Evolutionary conservation across 2,888 invertebrate species (phyloP), one percentile per base, ranked within the genome.

Genomic region (Luperina testacea): DNA sequence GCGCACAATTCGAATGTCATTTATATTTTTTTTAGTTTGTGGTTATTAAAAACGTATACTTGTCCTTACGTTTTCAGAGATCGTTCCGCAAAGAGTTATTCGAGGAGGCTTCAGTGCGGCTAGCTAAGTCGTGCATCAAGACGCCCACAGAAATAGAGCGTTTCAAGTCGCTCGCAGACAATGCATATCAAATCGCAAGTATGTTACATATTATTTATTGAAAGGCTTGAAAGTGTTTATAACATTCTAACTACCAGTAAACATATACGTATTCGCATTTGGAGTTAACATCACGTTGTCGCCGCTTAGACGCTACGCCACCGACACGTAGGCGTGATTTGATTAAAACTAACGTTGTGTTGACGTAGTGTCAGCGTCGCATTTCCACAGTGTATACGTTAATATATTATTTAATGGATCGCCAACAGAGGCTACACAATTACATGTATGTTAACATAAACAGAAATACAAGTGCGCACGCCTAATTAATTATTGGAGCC

Each of bases 71-170:
- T 84, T 84, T 96, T 1, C 97, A 99, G 98, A 97, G 99, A 90
- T 99, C 99, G 42, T 99, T 99, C 97, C 98, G 98, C 86, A 98
- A 98, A 94, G 99, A 99, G 92, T 96, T 99, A 78, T 99, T 99
- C 95, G 98, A 98, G 85, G 99, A 99, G 94, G 99, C 99, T 7
- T 98, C 99, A 9, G 97, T 97, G 72, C 97, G 99, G 80, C 97
- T 99, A 94, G 98, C 98, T 89, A 98, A 98, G 90, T 98, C 98
- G 4, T 97, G 98, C 83, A 99, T 99, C 91, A 99, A 99, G 94
- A 98, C 98, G 0, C 97, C 98, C 13, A 97, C 98, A 15, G 98
- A 99, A 94, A 98, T 99, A 79, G 98, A 98, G 91, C 98, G 98
- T 88, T 99, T 99, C 94, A 97, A 97, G 90, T 97, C 97, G 69